phyloP scores from a whole-genome alignment of 1,140 invertebrate genomes.

The Diprion similis region DNA sequence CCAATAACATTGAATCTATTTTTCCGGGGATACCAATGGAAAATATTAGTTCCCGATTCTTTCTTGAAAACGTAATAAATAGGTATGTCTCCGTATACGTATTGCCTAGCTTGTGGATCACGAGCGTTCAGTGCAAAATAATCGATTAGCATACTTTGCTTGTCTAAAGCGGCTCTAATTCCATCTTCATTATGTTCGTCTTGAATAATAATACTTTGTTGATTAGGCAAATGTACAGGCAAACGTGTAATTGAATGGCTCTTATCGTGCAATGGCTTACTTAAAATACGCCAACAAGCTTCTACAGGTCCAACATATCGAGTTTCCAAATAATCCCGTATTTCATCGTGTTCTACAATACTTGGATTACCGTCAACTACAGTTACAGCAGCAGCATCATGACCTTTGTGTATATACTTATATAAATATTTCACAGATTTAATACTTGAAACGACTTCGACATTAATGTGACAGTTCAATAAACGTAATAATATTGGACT shows the following conservation, averaged over 20 bases:
- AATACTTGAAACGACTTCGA: slow-evolving; percentile 20
- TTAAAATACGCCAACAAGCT: slow-evolving; percentile 22
- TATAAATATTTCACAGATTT: slow-evolving; percentile 29
- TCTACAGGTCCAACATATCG: slow-evolving; percentile 23
- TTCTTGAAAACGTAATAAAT: slow-evolving; percentile 21
- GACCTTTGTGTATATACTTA: slow-evolving; percentile 29
- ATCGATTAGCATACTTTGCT: slow-evolving; percentile 20
- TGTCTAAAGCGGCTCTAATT: slow-evolving; percentile 7
- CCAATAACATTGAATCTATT: slow-evolving; percentile 7
- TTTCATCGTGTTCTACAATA: slow-evolving; percentile 23
- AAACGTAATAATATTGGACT: slow-evolving; percentile 13
- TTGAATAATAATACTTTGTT: slow-evolving; percentile 15
- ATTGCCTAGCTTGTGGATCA: slow-evolving; percentile 12
- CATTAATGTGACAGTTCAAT: slow-evolving; percentile 27
- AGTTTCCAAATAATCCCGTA: slow-evolving; percentile 15
- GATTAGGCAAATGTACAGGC: slow-evolving; percentile 22
- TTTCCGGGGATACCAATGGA: not conserved
- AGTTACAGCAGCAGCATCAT: slow-evolving; percentile 26
- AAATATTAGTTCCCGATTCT: not conserved
- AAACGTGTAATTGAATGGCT: slow-evolving; percentile 19
- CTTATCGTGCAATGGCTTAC: slow-evolving; percentile 22
- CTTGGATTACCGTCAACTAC: not conserved
- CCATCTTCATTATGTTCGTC: not conserved
- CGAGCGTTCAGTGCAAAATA: slow-evolving; percentile 16
- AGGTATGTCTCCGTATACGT: slow-evolving; percentile 14